A percentile compares a stretch with the other conserved stretches of the same genome.
These are phyloP conservation scores for Ischnura elegans DNA, from an alignment of 2,888 invertebrate species.

Conservation along the genomic window DNA sequence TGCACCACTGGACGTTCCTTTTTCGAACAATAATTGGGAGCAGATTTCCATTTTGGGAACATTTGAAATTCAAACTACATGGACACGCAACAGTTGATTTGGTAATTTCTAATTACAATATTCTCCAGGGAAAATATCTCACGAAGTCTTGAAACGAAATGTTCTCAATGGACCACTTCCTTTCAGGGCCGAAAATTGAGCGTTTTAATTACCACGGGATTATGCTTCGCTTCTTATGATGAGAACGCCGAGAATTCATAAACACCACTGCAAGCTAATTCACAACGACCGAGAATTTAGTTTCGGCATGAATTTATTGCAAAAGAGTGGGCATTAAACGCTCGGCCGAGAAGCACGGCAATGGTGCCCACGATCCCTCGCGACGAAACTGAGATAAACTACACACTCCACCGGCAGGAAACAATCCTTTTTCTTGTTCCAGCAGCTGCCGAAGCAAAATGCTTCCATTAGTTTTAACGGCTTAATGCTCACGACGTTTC, in stretches of 20 bases:
- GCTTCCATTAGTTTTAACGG: not conserved
- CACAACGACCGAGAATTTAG: not conserved
- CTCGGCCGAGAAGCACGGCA: not conserved
- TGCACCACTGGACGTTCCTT: not conserved
- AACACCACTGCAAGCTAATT: not conserved
- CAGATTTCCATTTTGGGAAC: not conserved
- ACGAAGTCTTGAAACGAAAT: not conserved
- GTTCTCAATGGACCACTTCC: not conserved
- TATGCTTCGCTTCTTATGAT: not conserved
- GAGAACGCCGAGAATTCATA: not conserved
- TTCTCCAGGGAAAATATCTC: not conserved
- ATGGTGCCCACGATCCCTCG: not conserved
- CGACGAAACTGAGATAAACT: not conserved
- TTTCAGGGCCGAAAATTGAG: not conserved
- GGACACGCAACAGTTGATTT: slow-evolving; percentile 5
- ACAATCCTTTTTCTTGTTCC: not conserved
- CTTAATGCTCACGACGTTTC: not conserved
- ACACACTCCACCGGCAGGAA: not conserved
- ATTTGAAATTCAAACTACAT: not conserved
- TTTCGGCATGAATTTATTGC: not conserved
- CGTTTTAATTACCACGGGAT: not conserved
- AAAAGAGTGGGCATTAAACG: not conserved
- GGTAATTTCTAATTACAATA: not conserved
- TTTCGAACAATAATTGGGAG: not conserved
- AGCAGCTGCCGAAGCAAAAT: not conserved